Evolutionary conservation across 2,888 invertebrate genomes (phyloP).

Genomic region (Mesorhabditis belari): DNA sequence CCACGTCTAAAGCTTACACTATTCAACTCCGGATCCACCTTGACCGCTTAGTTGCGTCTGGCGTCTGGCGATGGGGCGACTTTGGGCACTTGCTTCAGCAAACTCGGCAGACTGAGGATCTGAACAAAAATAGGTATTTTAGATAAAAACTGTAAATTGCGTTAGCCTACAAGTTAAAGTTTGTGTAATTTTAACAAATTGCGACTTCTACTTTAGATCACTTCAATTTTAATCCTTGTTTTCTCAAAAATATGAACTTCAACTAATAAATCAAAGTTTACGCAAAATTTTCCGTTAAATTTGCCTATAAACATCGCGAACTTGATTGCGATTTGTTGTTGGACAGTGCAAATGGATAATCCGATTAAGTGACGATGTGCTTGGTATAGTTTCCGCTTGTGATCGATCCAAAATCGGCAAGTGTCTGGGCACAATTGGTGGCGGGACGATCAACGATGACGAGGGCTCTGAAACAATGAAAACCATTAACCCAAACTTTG

Average conservation of each 20-base stretch:
- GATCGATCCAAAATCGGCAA: slow-evolving; percentile 5
- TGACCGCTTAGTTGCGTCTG: neutral
- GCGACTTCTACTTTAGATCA: too few relatives aligned
- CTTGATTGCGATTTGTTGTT: neutral
- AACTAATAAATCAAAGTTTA: too few relatives aligned
- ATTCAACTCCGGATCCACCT: neutral
- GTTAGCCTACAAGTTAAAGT: too few relatives aligned
- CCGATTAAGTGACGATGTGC: neutral
- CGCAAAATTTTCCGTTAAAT: too few relatives aligned
- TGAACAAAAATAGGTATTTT: neutral
- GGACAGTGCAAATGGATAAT: neutral
- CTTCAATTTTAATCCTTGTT: too few relatives aligned
- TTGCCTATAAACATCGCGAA: too few relatives aligned
- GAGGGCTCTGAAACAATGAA: neutral
- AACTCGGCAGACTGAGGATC: neutral
- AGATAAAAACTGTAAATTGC: too few relatives aligned
- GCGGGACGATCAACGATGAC: slow-evolving; percentile 1
- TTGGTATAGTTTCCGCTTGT: neutral
- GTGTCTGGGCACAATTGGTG: slow-evolving; percentile 4
- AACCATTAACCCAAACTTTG: too few relatives aligned
- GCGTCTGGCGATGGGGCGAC: neutral
- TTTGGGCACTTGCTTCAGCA: neutral
- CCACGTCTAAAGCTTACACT: slow-evolving; percentile 5
- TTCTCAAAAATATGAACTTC: too few relatives aligned
- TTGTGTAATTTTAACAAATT: too few relatives aligned